Evolutionary conservation across 1,140 invertebrate species (phyloP), one percentile per base, ranked within the genome.

Genomic region (Lethrus apterus): DNA sequence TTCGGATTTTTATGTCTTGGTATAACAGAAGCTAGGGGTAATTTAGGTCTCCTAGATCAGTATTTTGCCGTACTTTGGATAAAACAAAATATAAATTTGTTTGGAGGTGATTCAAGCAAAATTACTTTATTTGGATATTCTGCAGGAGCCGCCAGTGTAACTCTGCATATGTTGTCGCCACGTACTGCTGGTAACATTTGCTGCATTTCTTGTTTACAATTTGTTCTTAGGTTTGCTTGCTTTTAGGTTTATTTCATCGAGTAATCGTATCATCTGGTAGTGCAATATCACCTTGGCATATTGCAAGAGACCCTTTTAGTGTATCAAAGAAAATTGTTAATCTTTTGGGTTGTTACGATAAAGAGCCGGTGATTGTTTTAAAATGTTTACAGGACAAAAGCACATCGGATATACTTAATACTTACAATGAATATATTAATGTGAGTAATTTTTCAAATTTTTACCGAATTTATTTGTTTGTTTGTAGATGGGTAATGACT

Each of bases 251-350:
- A 32, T 84, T 87, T 59, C 72, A 81, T 26, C 70, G 78, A 51
- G 75, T 75, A 0, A 76, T 89, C 24, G 61, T 89, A 5, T 83
- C 86, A 72, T 83, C 81, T 20, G 83, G 84, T 0, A 81, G 82
- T 14, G 74, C 80, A 1, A 57, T 82, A 2, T 70, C 75, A 45
- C 71, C 73, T 9, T 84, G 75, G 81, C 75, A 75, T 0, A 59
- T 75, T 8, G 44, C 59, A 20, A 62, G 56, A 38, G 70, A 77
- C 43, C 71, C 77, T 2, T 61, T 69, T 8, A 62, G 67, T 8
- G 75, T 81, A 34, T 80, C 84, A 0, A 65, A 69, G 14, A 65
- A 74, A 50, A 66, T 87, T 11, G 62, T 74, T 2, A 50, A 63
- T 35, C 71, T 74, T 44, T 50, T 79, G 5, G 75, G 74, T 38